Evolutionary conservation across 2,113 vertebrate genomes (phyloP).

Genomic region (Pteronura brasiliensis): DNA sequence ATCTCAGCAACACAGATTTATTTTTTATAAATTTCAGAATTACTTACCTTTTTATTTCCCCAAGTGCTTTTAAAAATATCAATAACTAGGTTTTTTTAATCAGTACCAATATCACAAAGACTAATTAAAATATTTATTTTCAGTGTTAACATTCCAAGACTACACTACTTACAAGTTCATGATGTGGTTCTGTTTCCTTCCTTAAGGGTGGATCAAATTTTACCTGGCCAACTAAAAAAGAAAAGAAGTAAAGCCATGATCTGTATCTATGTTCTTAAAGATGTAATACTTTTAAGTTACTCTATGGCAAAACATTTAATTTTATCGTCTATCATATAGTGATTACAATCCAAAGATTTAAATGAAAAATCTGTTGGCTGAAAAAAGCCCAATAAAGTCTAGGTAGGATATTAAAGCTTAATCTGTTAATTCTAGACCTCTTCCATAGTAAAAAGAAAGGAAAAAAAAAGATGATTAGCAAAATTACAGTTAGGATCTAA

Average conservation of each 20-base stretch:
- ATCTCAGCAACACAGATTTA: conserved; percentile 78
- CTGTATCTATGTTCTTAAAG: conserved; percentile 12
- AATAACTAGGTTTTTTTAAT: conserved; percentile 14
- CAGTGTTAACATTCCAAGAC: conserved; percentile 18
- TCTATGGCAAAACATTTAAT: conserved; percentile 1
- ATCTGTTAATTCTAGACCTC: not conserved
- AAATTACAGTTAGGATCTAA: conserved; percentile 1
- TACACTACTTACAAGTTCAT: conserved; percentile 92
- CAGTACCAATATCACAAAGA: conserved; percentile 14
- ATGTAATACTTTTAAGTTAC: not conserved
- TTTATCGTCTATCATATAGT: not conserved
- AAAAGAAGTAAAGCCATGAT: conserved; percentile 61
- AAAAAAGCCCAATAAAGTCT: conserved; percentile 1
- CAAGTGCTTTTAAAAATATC: conserved; percentile 54
- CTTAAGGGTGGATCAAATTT: conserved; percentile 96
- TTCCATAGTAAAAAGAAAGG: not conserved
- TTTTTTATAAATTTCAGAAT: conserved; percentile 66
- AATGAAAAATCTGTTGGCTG: not conserved
- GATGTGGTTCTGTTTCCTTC: conserved; percentile 97
- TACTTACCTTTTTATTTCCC: conserved; percentile 47
- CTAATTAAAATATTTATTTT: conserved; percentile 39
- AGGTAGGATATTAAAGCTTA: not conserved
- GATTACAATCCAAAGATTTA: conserved; percentile 8
- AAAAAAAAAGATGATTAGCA: not conserved
- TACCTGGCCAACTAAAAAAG: conserved; percentile 91